Evolutionary conservation across 1,140 invertebrate species (phyloP), one percentile per base, ranked within the genome.

Genomic region (Samia ricini): DNA sequence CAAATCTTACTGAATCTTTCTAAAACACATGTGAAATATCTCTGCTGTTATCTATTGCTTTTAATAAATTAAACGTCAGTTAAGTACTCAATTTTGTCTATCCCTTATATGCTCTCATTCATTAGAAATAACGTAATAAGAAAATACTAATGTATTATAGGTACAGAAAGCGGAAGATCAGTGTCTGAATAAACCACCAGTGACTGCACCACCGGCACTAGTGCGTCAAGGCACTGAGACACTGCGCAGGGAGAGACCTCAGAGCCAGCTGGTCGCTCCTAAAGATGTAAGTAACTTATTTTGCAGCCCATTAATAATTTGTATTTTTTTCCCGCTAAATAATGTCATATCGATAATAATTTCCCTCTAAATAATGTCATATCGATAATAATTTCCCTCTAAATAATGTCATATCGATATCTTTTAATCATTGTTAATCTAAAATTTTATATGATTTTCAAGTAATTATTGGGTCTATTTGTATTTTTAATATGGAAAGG

Each of bases 151-250:
- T n/a, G n/a, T n/a, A n/a, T n/a, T n/a, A n/a, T n/a, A n/a, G n/a
- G n/a, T n/a, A 19, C 72, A 84, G 77, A 74, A 69, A 57, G 63
- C 65, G 24, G 70, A 73, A 18, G 70, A 74, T 4, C 77, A 66
- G 58, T 48, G 58, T 7, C 60, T 60, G 22, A 36, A 74, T 15
- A 72, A 69, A 33, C 65, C 76, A 0, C 68, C 60, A 2, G 29
- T 77, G 20, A 48, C 67, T 29, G 64, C 74, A 48, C 74, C 79
- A 0, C 85, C 86, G 0, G 69, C 76, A 19, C 68, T 89, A 0
- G 83, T 89, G 4, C 70, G 87, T 12, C 87, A 89, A 51, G 87
- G 83, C 5, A 89, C 87, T 2, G 87, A 89, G 58, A 89, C 87
- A 2, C 54, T 89, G 18, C 66, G 85, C 0, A 61, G 83, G 2